Evolutionary conservation across 2,113 vertebrate species (phyloP).

Genomic region (Alosa alosa): DNA sequence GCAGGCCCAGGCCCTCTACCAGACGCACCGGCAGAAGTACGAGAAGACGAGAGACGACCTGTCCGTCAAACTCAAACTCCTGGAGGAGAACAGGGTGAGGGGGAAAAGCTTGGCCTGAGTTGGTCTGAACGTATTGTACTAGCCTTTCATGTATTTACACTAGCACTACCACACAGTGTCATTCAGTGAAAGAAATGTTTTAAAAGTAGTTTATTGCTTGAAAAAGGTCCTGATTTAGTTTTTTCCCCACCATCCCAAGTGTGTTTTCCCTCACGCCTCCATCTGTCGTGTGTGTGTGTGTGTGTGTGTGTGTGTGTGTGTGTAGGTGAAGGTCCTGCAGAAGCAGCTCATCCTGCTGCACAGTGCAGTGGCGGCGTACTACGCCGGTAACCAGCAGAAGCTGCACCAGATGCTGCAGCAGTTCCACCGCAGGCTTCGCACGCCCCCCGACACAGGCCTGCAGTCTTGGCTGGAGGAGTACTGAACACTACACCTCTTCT

Average conservation of each 20-base stretch:
- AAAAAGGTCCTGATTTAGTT: too few species aligned
- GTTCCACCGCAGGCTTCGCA: conserved; percentile 73
- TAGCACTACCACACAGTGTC: too few species aligned
- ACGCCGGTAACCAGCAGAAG: conserved; percentile 82
- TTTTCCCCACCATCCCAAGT: too few species aligned
- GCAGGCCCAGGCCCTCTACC: conserved; percentile 79
- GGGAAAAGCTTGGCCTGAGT: too few species aligned
- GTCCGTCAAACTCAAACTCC: conserved; percentile 85
- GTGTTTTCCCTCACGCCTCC: too few species aligned
- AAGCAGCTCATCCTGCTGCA: conserved; percentile 86
- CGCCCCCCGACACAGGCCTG: conserved; percentile 65
- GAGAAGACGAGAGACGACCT: conserved; percentile 81
- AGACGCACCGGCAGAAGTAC: conserved; percentile 79
- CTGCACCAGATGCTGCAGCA: conserved; percentile 79
- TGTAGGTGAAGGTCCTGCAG: conserved; percentile 89
- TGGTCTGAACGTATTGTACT: too few species aligned
- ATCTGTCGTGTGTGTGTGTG: too few species aligned
- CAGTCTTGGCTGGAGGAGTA: conserved; percentile 90
- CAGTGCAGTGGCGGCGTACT: conserved; percentile 81
- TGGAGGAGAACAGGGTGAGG: conserved; percentile 88
- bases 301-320: neutral
- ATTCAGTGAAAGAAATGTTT: too few species aligned
- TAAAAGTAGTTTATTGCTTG: too few species aligned
- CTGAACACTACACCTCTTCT: conserved; percentile 52
- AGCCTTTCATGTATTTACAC: too few species aligned